Evolutionary conservation across 2,888 invertebrate genomes (phyloP), one percentile per base, ranked within the genome.

Genomic region (Lithophane leautieri): DNA sequence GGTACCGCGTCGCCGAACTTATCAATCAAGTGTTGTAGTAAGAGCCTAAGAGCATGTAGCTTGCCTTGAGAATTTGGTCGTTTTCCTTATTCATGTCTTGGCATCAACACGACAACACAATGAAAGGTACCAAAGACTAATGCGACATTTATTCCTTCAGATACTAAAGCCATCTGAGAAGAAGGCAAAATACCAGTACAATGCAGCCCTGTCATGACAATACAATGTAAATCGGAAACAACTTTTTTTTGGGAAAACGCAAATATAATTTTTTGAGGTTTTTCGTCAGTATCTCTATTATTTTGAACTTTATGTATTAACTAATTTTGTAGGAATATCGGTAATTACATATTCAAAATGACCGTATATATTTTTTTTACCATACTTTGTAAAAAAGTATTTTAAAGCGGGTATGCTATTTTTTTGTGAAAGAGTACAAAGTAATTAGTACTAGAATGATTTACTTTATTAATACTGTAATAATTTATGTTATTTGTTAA

Each of bases 161-260:
- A 86, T 86, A 78, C 80, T 86, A 79, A 86, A 86, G 87, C 86
- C 86, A 87, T 86, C 99, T 83, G 99, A 99, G 97, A 99, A 99
- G 97, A 99, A 99, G 97, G 99, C 99, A 89, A 99, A 99, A 97
- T 99, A 99, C 96, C 99, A 99, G 94, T 99, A 99, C 96, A 98
- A 98, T 90, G 98, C 86, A 80, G 86, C 81, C 79, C 66, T 83
- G 79, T 81, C 79, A 81, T 81, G 81, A 81, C 81, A 81, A 81
- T 83, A 83, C 81, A 62, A 67, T 83, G 74, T 79, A 73, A 73
- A 79, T 79, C 80, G 74, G 81, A 81, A 70, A 83, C 79, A 73
- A 65, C 61, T 79, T 79, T 81, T 82, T 81, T 81, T 81, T 83
- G 79, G 83, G 40, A 79, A 79, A 83, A 81, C 84, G 67, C 81